phyloP scores from a whole-genome alignment of 2,888 invertebrate species.

The Torymus aiolomorphi region DNA sequence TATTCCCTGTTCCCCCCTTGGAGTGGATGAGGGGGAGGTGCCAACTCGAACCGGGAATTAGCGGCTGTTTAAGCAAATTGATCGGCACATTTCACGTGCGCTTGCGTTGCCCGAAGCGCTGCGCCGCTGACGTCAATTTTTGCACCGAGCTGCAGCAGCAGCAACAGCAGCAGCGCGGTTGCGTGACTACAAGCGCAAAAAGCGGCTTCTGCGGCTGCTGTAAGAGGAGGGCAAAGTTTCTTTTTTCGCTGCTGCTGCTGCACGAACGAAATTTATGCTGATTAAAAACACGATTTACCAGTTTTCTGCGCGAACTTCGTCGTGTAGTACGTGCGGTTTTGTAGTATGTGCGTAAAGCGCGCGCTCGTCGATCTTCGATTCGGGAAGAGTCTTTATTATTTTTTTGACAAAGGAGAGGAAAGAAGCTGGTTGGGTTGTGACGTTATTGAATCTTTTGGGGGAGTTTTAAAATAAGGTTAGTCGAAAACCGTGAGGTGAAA shows the following conservation, averaged over 20 bases:
- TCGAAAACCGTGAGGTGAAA: background rate
- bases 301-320: slow-evolving; percentile 36
- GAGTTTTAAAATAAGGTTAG: background rate
- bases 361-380: too few relatives aligned
- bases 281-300: slow-evolving; percentile 53
- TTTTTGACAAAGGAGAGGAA: too few relatives aligned
- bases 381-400: too few relatives aligned
- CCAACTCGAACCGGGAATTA: slow-evolving; percentile 69
- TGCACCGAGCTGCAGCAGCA: slow-evolving; percentile 19
- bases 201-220: background rate
- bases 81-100: slow-evolving; percentile 68
- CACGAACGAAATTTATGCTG: slow-evolving; percentile 44
- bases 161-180: slow-evolving; percentile 22
- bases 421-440: too few relatives aligned
- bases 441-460: background rate
- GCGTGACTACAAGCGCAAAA: slow-evolving; percentile 27
- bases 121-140: slow-evolving; percentile 65
- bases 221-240: background rate
- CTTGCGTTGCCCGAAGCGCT: background rate
- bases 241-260: slow-evolving; percentile 8
- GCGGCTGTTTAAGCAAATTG: slow-evolving; percentile 73
- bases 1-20: background rate
- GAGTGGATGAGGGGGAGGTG: slow-evolving; percentile 58
- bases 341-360: background rate
- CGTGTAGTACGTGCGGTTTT: background rate